Percentiles rank a stretch among this genome's conserved stretches.
These are phyloP conservation scores for Tridacna crocea DNA, from an alignment of 2,888 invertebrate species.

Conservation along the genomic window DNA sequence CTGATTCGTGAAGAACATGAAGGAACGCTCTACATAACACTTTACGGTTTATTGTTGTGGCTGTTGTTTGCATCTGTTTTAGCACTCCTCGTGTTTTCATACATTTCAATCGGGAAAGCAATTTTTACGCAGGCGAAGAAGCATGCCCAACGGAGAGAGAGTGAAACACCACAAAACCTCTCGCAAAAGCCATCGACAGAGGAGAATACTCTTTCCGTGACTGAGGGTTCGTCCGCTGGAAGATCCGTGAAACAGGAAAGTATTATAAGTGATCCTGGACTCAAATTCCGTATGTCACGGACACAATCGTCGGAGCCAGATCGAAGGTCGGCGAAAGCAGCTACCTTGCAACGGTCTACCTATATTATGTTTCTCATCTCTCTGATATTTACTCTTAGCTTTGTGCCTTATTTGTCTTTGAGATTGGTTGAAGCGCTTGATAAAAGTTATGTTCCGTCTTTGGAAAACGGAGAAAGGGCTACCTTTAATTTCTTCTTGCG, in stretches of 20 bases:
- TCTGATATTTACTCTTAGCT: slow-evolving; percentile 61
- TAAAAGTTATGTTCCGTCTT: slow-evolving; percentile 47
- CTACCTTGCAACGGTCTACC: slow-evolving; percentile 45
- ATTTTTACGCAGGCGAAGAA: slow-evolving; percentile 38
- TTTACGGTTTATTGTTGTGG: slow-evolving; percentile 49
- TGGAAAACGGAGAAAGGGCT: slow-evolving; percentile 53
- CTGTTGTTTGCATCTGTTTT: slow-evolving; percentile 37
- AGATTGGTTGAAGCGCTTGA: slow-evolving; percentile 50
- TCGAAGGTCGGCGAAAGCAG: not conserved
- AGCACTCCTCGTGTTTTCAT: slow-evolving; percentile 28
- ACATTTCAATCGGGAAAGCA: slow-evolving; percentile 38
- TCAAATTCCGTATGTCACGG: no score
- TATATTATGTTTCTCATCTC: slow-evolving; percentile 69
- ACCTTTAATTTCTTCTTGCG: slow-evolving; percentile 63
- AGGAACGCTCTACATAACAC: slow-evolving; percentile 20
- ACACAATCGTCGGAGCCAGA: no score
- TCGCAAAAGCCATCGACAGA: not conserved
- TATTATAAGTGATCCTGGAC: no score
- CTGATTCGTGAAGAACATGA: slow-evolving; percentile 42
- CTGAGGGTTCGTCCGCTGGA: not conserved
- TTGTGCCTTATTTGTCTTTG: slow-evolving; percentile 62
- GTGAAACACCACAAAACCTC: not conserved
- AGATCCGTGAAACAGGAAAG: no score
- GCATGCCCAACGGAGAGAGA: not conserved
- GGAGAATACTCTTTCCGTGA: not conserved